These are phyloP conservation scores for Aphaenogaster ashmeadi DNA, from an alignment of 1,140 invertebrate genomes.

Conservation along the genomic window DNA sequence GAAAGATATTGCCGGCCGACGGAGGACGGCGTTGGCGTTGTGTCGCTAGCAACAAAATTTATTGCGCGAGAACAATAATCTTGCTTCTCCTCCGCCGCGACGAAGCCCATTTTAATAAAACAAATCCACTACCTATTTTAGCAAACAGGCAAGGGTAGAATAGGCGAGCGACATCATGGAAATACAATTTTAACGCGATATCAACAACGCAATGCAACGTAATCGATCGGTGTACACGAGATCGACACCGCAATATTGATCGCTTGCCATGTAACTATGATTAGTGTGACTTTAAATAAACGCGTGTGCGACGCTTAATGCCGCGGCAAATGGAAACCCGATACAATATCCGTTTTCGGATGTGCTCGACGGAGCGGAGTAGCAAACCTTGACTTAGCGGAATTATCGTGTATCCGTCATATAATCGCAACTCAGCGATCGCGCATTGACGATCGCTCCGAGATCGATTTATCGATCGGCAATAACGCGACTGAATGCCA, in stretches of 20 bases:
- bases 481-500: conserved; percentile 15
- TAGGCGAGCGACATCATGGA: neutral
- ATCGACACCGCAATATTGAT: neutral
- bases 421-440: neutral
- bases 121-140: neutral
- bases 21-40: conserved; percentile 3
- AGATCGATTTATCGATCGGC: conserved; percentile 38
- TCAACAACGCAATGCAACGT: neutral
- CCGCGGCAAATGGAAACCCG: conserved; percentile 38
- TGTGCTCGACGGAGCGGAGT: neutral
- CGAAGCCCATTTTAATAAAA: neutral
- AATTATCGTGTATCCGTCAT: conserved; percentile 41
- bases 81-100: neutral
- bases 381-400: conserved; percentile 26
- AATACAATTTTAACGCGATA: neutral
- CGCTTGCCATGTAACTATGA: neutral
- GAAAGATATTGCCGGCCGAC: neutral
- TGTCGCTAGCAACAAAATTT: conserved; percentile 34
- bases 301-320: neutral
- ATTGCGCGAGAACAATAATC: conserved; percentile 61
- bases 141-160: neutral
- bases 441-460: neutral
- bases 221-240: neutral
- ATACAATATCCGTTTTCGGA: conserved; percentile 43
- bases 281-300: conserved; percentile 34